Evolutionary conservation across 2,888 invertebrate species (phyloP).

Genomic region (Parasteatoda lunata): DNA sequence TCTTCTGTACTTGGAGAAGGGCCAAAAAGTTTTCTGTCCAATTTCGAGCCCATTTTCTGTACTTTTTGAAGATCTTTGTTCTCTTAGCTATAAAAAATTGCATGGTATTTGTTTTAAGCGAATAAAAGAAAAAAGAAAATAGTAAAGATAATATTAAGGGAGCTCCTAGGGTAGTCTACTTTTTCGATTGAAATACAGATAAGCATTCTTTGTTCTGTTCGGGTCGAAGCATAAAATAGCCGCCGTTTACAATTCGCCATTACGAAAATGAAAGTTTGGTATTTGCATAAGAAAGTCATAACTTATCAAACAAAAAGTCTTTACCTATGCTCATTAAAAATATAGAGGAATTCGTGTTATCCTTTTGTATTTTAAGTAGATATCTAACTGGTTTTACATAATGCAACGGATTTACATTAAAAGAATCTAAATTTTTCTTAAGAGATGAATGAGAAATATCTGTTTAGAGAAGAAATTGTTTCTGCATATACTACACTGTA

Average conservation of each 20-base stretch:
- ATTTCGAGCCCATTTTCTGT: constrained; percentile 45
- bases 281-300: constrained; percentile 41
- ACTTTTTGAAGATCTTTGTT: constrained; percentile 10
- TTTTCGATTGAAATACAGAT: constrained; percentile 28
- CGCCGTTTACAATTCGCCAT: constrained; percentile 7
- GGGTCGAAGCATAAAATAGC: neutral
- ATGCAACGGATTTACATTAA: no score
- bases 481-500: no score
- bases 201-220: constrained; percentile 24
- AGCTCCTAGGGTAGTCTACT: constrained; percentile 9
- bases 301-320: neutral
- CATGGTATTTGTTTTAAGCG: constrained; percentile 7
- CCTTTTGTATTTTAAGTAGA: no score
- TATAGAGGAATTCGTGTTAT: no score
- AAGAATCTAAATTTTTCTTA: no score
- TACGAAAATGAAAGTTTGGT: constrained; percentile 13
- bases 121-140: constrained; percentile 9
- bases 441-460: no score
- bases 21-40: constrained; percentile 53
- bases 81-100: neutral
- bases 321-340: no score
- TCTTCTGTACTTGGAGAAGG: constrained; percentile 13
- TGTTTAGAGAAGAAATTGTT: no score
- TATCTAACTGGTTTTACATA: no score
- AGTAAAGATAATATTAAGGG: constrained; percentile 34